Percentiles rank a stretch among this genome's conserved stretches.
Evolutionary conservation across 1,140 invertebrate species (phyloP).

Genomic region (Pogonomyrmex barbatus): DNA sequence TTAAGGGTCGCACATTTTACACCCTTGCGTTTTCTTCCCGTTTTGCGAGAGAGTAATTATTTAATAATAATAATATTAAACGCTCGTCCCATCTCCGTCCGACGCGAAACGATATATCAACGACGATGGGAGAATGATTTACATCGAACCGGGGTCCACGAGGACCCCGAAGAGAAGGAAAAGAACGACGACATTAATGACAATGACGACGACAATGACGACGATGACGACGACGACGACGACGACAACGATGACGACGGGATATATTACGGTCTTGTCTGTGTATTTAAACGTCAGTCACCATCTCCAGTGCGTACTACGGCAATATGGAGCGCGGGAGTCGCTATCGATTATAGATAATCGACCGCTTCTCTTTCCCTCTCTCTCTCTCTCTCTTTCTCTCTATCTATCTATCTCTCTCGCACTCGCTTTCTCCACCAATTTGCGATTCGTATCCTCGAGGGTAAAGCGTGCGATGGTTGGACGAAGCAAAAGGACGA

Average conservation of each 20-base stretch:
- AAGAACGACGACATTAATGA: background rate
- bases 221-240: slow-evolving; percentile 11
- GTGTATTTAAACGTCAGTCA: slow-evolving; percentile 63
- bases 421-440: slow-evolving; percentile 65
- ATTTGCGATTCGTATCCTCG: slow-evolving; percentile 77
- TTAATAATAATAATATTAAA: slow-evolving; percentile 58
- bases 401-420: background rate
- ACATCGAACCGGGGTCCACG: slow-evolving; percentile 17
- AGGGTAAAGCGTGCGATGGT: slow-evolving; percentile 70
- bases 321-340: slow-evolving; percentile 68
- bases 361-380: slow-evolving; percentile 70
- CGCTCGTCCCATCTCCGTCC: background rate
- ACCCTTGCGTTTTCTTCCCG: slow-evolving; percentile 34
- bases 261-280: slow-evolving; percentile 63
- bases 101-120: slow-evolving; percentile 40
- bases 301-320: slow-evolving; percentile 60
- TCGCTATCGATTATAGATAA: slow-evolving; percentile 77
- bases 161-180: background rate
- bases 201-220: background rate
- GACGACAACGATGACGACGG: slow-evolving; percentile 27
- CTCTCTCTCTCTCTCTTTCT: slow-evolving; percentile 8
- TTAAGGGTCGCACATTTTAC: slow-evolving; percentile 44
- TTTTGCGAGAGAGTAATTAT: slow-evolving; percentile 45
- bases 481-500: slow-evolving; percentile 43
- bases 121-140: slow-evolving; percentile 32